Evolutionary conservation across 2,888 invertebrate genomes (phyloP).

Genomic region (Nasonia oneida): DNA sequence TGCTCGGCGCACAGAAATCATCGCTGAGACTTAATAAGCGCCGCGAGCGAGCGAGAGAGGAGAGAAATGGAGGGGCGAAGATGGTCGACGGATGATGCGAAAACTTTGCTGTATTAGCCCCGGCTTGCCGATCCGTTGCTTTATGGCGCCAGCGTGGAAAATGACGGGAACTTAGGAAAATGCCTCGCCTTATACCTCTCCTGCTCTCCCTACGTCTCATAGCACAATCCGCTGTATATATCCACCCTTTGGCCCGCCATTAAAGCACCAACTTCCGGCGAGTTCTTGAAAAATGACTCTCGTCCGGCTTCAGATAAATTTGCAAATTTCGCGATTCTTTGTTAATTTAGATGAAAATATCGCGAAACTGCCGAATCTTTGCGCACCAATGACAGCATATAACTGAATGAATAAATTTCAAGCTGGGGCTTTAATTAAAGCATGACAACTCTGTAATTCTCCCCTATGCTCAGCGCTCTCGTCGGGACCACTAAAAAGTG

Average conservation of each 20-base stretch:
- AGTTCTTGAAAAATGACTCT: slow-evolving; percentile 53
- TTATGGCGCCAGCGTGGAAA: slow-evolving; percentile 69
- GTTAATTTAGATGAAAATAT: slow-evolving; percentile 60
- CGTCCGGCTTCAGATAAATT: slow-evolving; percentile 51
- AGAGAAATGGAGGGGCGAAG: slow-evolving; percentile 65
- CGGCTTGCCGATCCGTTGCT: slow-evolving; percentile 76
- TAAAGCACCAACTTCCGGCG: slow-evolving; percentile 54
- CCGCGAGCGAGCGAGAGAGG: slow-evolving; percentile 68
- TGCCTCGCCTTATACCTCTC: slow-evolving; percentile 53
- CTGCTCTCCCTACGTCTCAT: slow-evolving; percentile 28
- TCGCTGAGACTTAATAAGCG: slow-evolving; percentile 77
- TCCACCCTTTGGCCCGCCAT: slow-evolving; percentile 45
- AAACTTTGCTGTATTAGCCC: slow-evolving; percentile 78
- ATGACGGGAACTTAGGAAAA: slow-evolving; percentile 70
- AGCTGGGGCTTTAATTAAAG: slow-evolving; percentile 50
- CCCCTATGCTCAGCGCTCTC: neutral
- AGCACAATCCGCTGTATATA: slow-evolving; percentile 11
- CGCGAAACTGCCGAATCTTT: slow-evolving; percentile 45
- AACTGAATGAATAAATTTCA: slow-evolving; percentile 56
- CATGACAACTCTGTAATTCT: slow-evolving; percentile 29
- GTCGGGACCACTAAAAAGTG: neutral
- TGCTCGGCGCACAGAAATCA: slow-evolving; percentile 72
- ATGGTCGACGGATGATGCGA: slow-evolving; percentile 77
- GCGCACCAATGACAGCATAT: slow-evolving; percentile 44
- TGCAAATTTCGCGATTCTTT: slow-evolving; percentile 57